Percentiles rank a stretch among this genome's conserved stretches.
Conservation (phyloP, 2,797 vertebrate species). For the Melanotaenia parkinsoni region DNA sequence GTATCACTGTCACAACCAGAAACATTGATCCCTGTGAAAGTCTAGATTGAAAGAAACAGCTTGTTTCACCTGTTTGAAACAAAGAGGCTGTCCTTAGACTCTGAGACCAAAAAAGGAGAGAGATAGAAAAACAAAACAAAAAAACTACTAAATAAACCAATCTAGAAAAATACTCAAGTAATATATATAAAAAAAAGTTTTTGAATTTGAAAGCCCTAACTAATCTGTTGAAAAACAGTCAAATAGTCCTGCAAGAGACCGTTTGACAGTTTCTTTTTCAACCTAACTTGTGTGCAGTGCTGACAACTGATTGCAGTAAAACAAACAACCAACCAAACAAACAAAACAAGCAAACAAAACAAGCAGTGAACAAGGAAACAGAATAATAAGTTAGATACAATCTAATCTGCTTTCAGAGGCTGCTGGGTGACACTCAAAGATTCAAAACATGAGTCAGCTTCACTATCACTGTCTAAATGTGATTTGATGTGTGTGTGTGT, state of each 20-base stretch:
- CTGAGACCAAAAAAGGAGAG: conserved; percentile 40
- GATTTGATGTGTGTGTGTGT: conserved; percentile 83
- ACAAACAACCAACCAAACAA: conserved; percentile 2
- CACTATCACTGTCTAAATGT: conserved; percentile 77
- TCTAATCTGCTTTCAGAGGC: conserved; percentile 69
- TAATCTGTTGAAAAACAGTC: conserved; percentile 42
- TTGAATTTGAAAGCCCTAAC: conserved; percentile 64
- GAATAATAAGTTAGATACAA: conserved; percentile 60
- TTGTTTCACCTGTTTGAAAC: conserved; percentile 32
- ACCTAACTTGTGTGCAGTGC: conserved; percentile 35
- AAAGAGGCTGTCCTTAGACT: conserved; percentile 82
- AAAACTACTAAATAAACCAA: conserved; percentile 40
- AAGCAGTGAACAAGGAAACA: conserved; percentile 24
- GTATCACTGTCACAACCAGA: conserved; percentile 22
- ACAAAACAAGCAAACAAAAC: not conserved
- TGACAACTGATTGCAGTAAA: conserved; percentile 37
- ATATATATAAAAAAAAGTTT: conserved; percentile 41
- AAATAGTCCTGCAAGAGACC: conserved; percentile 21
- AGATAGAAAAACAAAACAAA: conserved; percentile 38
- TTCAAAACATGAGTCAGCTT: conserved; percentile 59
- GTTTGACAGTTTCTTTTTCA: conserved; percentile 2
- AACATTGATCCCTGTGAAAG: conserved; percentile 26
- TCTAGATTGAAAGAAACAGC: conserved; percentile 14
- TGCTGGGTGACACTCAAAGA: conserved; percentile 80
- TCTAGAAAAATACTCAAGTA: conserved; percentile 56